phyloP scores from a whole-genome alignment of 2,797 vertebrate species.

The Hippocampus kuda region DNA sequence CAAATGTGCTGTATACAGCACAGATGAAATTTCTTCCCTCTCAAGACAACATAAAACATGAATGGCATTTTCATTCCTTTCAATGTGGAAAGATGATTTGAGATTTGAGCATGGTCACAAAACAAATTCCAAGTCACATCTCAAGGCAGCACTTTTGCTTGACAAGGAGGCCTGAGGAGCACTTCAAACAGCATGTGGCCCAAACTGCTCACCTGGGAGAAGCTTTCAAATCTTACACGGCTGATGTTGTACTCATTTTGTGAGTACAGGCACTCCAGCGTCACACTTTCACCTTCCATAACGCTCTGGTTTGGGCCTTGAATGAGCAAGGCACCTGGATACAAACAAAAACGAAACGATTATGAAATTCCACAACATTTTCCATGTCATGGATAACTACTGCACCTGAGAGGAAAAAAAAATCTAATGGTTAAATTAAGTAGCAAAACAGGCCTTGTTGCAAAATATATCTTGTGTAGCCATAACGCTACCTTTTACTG shows the following conservation, averaged over 20 bases:
- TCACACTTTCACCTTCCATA: conserved; percentile 54
- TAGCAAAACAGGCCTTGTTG: not conserved
- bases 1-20: no score
- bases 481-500: not conserved
- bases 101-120: not conserved
- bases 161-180: no score
- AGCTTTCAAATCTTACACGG: conserved; percentile 63
- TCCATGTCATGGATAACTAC: no score
- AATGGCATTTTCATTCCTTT: no score
- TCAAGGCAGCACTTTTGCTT: not conserved
- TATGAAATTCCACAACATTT: not conserved
- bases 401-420: no score
- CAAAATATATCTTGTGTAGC: not conserved
- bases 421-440: no score
- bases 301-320: conserved; percentile 54
- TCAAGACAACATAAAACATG: no score
- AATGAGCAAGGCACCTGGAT: conserved; percentile 60
- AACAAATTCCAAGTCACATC: not conserved
- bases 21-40: no score
- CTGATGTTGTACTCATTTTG: conserved; percentile 57
- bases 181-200: not conserved
- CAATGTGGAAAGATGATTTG: no score
- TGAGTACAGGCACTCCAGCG: conserved; percentile 60
- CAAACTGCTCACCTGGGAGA: conserved; percentile 45
- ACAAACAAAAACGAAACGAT: conserved; percentile 41